Base-by-base conservation (phyloP, 1,140 invertebrate genomes). In the Macrotrachela quadricornifera region DNA sequence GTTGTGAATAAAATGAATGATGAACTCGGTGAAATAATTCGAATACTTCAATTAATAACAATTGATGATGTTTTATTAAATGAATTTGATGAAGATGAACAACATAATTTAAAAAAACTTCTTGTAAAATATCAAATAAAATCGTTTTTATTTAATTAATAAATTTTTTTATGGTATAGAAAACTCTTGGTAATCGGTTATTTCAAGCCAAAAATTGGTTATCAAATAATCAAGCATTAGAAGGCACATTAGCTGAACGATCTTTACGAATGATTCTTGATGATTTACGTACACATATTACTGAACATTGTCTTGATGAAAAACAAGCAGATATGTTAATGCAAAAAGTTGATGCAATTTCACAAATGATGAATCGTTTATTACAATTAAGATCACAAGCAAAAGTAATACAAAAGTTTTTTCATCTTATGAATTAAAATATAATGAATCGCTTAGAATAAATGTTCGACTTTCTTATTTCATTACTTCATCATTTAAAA, bases 31-130 rank as follows among this genome's bases (percentile, higher is more conserved):
- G 91, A 99, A 74, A 96, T 97, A 55, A 95, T 97, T 58, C 77
- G 88, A 47, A 90, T 97, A 11, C 75, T 97, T 6, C 91, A 96
- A 70, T 67, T 99, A 60, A 97, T 90, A 1, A 95, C 90, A 13
- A 96, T 96, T 64, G 90, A 96, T 64, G 92, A 96, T 67, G 91
- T 96, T 61, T 87, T 94, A 66, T 94, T 85, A 70, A 85, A 92
- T 18, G 18, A 46, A 18, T 48, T 15, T 13, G 52, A 47, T 38
- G 14, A 44, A 49, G 21, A 42, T n/a, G 11, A 15, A 18, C 37
- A 10, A 41, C 18, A 13, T 43, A n/a, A 43, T 43, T 46, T 46
- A 30, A 42, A 17, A 16, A 36, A 18, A n/a, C 11, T 49, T 51
- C 36, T 43, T 42, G 9, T 51, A 17, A 1, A 30, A 49, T 9